phyloP scores from a whole-genome alignment of 2,888 invertebrate species.

The Lissonota sp. region DNA sequence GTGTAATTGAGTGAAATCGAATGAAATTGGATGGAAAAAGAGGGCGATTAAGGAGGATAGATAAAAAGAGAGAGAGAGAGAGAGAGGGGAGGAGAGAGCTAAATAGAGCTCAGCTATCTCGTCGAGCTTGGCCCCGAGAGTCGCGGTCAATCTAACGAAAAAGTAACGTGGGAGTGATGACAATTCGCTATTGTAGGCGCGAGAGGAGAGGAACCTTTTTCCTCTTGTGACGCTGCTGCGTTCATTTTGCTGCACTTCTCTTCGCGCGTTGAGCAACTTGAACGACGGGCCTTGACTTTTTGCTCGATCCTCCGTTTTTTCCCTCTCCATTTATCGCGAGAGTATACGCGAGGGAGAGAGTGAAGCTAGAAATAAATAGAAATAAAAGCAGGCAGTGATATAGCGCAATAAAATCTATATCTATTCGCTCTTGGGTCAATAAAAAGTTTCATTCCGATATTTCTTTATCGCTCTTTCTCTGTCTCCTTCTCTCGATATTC shows the following conservation, averaged over 20 bases:
- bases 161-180: conserved; percentile 63
- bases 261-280: conserved; percentile 50
- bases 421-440: conserved; percentile 51
- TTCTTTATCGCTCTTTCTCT: conserved; percentile 15
- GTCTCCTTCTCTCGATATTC: no score
- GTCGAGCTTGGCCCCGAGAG: conserved; percentile 38
- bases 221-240: conserved; percentile 49
- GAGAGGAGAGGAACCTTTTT: conserved; percentile 18
- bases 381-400: no score
- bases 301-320: conserved; percentile 44
- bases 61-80: not conserved
- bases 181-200: conserved; percentile 30
- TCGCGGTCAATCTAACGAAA: conserved; percentile 57
- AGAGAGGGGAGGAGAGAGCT: conserved; percentile 15
- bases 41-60: not conserved
- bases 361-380: not conserved
- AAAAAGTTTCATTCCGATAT: conserved; percentile 37
- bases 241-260: conserved; percentile 60
- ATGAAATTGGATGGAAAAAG: conserved; percentile 51
- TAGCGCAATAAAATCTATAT: conserved; percentile 2
- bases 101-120: conserved; percentile 13
- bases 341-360: not conserved
- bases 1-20: conserved; percentile 63
- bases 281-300: conserved; percentile 64
- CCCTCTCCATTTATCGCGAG: conserved; percentile 4